Evolutionary conservation across 2,888 invertebrate genomes (phyloP), one percentile per base, ranked within the genome.

Genomic region (Altica lythri): DNA sequence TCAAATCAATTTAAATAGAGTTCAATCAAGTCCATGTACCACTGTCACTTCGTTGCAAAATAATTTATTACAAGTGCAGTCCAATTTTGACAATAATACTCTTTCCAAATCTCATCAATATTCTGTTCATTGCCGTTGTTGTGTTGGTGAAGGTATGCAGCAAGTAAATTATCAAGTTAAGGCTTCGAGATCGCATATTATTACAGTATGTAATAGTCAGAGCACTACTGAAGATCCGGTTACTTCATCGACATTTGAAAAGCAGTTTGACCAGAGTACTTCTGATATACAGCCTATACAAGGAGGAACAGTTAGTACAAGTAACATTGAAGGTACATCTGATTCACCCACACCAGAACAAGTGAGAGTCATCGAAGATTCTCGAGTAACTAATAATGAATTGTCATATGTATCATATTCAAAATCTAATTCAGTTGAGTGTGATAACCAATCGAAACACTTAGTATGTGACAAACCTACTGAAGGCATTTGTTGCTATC

Each of bases 281-380:
- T 79, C 82, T 5, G 88, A 88, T 65, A 81, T 81, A 18, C 81
- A 88, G 65, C 91, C 91, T 0, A 90, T 90, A 55, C 91, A 92
- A 72, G 91, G 90, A 3, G 91, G 90, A 0, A 87, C 90, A 1
- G 88, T 92, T 6, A 91, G 90, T 63, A 91, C 91, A 0, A 91
- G 90, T 71, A 86, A 89, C 0, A 78, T 81, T 2, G 85, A 85
- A 57, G 82, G 85, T 0, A 83, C 83, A 34, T 82, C 82, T 0
- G 80, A 78, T 59, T 81, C 82, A 63, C 81, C 83, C 2, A 74
- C 77, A 49, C 70, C 76, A 10, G 50, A 53, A 25, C 34, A 55
- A 17, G 49, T 57, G 46, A 55, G 62, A 44, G 47, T 57, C 5
- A 49, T 55, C 1, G 62, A 63, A 13, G 48, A 53, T 12, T 60